phyloP scores from a whole-genome alignment of 2,888 invertebrate species.

The Pristionchus maxplancki region DNA sequence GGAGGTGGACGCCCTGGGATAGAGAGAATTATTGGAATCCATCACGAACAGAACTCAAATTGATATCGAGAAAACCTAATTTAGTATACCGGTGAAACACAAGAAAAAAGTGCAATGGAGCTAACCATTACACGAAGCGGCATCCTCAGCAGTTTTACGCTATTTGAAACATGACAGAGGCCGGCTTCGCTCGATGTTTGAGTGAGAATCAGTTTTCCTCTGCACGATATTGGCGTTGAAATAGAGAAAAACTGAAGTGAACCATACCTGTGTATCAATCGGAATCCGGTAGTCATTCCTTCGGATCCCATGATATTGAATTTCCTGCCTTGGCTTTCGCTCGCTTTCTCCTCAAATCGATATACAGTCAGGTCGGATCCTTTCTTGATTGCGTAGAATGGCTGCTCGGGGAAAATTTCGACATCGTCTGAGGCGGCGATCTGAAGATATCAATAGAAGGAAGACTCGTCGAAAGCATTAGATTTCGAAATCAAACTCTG shows the following conservation, averaged over 20 bases:
- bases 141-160: not conserved
- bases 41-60: not conserved
- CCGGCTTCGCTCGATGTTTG: not conserved
- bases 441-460: not conserved
- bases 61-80: not conserved
- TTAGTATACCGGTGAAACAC: too few species aligned
- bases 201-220: not conserved
- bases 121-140: not conserved
- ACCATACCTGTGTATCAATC: not conserved
- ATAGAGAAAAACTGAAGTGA: not conserved
- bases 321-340: not conserved
- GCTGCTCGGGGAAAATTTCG: not conserved
- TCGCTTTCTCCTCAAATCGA: not conserved
- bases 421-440: not conserved
- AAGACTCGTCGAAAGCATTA: too few species aligned
- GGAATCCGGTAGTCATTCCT: not conserved
- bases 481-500: too few species aligned
- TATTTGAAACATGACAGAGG: constrained; percentile 8
- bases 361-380: not conserved
- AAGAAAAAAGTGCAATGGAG: too few species aligned
- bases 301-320: not conserved
- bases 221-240: not conserved
- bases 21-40: not conserved
- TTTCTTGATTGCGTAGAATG: not conserved
- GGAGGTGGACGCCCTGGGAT: not conserved